Evolutionary conservation across 92 coral and sea anemone species (phyloP).

Genomic region (Paramuricea clavata): DNA sequence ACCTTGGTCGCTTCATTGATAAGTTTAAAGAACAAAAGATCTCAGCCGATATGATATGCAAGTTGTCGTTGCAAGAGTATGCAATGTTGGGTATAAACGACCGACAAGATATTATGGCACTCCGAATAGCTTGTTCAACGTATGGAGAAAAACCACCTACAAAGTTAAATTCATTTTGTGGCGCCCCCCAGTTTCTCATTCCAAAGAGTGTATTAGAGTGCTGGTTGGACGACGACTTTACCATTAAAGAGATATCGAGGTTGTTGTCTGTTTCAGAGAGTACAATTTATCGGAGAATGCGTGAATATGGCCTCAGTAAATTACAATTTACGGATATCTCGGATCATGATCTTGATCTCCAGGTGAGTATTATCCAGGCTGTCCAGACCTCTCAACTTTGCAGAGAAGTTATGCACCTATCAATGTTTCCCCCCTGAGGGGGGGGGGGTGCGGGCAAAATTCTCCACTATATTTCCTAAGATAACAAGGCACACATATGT

Average conservation of each 20-base stretch:
- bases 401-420: too few relatives aligned
- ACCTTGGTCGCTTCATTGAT: slow-evolving; percentile 33
- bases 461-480: too few relatives aligned
- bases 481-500: too few relatives aligned
- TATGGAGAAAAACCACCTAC: neutral
- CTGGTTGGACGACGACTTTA: slow-evolving; percentile 12
- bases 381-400: too few relatives aligned
- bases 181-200: slow-evolving; percentile 13
- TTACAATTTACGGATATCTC: slow-evolving; percentile 60
- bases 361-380: too few relatives aligned
- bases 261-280: slow-evolving; percentile 56
- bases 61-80: slow-evolving; percentile 22
- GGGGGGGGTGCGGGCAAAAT: too few relatives aligned
- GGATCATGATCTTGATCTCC: slow-evolving; percentile 67
- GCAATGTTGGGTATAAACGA: slow-evolving; percentile 5
- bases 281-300: slow-evolving; percentile 73
- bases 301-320: slow-evolving; percentile 64
- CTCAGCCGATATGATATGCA: slow-evolving; percentile 3
- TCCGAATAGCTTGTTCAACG: slow-evolving; percentile 35
- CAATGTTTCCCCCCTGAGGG: too few relatives aligned
- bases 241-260: slow-evolving; percentile 25
- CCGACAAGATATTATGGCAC: slow-evolving; percentile 28
- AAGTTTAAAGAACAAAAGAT: slow-evolving; percentile 22
- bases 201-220: slow-evolving; percentile 6
- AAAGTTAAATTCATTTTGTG: neutral